Evolutionary conservation across 2,797 vertebrate species (phyloP).

Genomic region (Sternotherus odoratus): DNA sequence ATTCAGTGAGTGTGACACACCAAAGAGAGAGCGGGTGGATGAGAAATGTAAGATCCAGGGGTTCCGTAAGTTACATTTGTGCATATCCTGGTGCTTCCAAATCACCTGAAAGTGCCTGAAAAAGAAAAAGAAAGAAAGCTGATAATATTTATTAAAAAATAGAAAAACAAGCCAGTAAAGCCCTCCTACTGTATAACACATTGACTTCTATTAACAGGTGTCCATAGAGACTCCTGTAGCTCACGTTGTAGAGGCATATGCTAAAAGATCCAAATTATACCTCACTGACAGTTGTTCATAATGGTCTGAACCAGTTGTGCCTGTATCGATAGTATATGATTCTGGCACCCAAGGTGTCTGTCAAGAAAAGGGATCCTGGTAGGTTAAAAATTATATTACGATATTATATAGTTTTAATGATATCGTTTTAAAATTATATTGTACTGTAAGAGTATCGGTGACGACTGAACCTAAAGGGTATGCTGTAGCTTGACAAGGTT

Average conservation of each 20-base stretch:
- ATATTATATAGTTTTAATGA: constrained; percentile 24
- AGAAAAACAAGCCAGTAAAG: not conserved
- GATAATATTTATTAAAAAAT: not conserved
- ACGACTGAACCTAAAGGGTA: too few species aligned
- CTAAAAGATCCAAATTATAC: constrained; percentile 28
- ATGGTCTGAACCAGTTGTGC: constrained; percentile 18
- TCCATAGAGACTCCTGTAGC: not conserved
- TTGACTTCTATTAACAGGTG: not conserved
- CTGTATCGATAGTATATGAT: constrained; percentile 39
- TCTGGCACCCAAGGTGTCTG: constrained; percentile 27
- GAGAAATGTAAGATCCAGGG: not conserved
- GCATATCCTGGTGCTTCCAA: not conserved
- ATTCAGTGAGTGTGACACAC: not conserved
- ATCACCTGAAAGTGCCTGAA: not conserved
- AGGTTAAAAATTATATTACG: constrained; percentile 49
- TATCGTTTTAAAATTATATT: not conserved
- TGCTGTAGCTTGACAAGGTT: not conserved
- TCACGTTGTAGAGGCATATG: not conserved
- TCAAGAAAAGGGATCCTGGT: constrained; percentile 49
- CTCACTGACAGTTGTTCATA: not conserved
- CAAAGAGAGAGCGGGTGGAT: not conserved
- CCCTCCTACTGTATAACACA: not conserved
- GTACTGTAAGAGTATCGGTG: too few species aligned
- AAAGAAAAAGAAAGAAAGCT: not conserved
- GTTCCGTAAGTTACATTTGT: not conserved